phyloP scores from a whole-genome alignment of 2,113 vertebrate genomes.

The Monopterus albus region DNA sequence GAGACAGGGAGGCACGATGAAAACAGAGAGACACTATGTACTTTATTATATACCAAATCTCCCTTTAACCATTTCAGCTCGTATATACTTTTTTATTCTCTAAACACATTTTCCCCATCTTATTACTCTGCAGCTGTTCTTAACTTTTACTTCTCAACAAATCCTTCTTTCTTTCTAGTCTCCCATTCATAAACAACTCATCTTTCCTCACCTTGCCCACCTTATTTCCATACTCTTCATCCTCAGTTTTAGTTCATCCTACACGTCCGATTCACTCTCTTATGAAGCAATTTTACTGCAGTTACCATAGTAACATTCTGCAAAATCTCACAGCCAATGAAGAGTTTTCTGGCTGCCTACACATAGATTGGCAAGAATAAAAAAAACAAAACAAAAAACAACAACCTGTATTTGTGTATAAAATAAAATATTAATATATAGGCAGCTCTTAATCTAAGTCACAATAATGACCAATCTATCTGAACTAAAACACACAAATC shows the following conservation, averaged over 20 bases:
- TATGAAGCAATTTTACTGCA: constrained; percentile 54
- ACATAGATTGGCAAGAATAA: too few species aligned
- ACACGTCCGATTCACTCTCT: constrained; percentile 51
- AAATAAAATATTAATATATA: too few species aligned
- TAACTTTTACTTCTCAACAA: not conserved
- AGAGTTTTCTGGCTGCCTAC: constrained; percentile 64
- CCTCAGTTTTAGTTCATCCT: constrained; percentile 44
- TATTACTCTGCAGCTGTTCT: not conserved
- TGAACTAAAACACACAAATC: too few species aligned
- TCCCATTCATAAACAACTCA: constrained; percentile 37
- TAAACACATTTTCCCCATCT: too few species aligned
- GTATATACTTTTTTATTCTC: too few species aligned
- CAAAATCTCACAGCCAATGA: too few species aligned
- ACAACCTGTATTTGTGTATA: too few species aligned
- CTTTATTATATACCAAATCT: not conserved
- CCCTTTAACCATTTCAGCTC: not conserved
- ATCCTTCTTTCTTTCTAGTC: not conserved
- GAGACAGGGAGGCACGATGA: not conserved
- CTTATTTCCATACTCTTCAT: constrained; percentile 35
- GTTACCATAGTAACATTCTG: constrained; percentile 78
- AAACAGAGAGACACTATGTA: not conserved
- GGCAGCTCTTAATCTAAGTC: too few species aligned
- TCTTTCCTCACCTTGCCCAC: constrained; percentile 12
- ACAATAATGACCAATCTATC: too few species aligned
- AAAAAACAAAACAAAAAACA: too few species aligned